Evolutionary conservation across 2,797 vertebrate genomes (phyloP), one percentile per base, ranked within the genome.

Genomic region (Brachyalestes nurse): DNA sequence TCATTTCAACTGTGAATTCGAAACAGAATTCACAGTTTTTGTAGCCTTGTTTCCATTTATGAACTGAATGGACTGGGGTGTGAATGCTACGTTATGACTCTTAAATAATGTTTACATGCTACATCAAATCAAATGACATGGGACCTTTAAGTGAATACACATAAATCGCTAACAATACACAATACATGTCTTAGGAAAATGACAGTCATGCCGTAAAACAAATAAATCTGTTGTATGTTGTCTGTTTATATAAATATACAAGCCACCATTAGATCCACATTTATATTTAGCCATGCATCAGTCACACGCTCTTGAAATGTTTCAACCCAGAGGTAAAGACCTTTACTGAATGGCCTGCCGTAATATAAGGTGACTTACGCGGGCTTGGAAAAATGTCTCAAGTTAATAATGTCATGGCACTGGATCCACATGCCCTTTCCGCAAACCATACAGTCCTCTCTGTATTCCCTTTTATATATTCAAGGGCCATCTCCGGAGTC

Each of bases 371-470:
- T 76, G 85, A 83, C 75, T 84, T 84, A 81, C 72, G 42, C 40
- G 17, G 64, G 71, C 82, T 78, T 58, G 75, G 66, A 82, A 82
- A 87, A 83, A 83, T 83, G 80, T 81, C 71, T 65, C 45, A 58
- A 85, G 69, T 87, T 89, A 82, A 89, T 89, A 88, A 87, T 88
- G 85, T 82, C 86, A 85, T 83, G 81, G 77, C 72, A 75, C 60
- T 83, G 82, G 85, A 83, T 87, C 87, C 81, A 42, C 58, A 75
- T 88, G 85, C 85, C 88, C 87, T 89, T 89, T 89, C 79, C 72
- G 51, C 28, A 78, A 66, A 72, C 81, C 81, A 65, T 83, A 51
- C 34, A 79, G 70, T 81, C 69, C 85, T 82, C 85, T 88, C 81
- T 75, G 6, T 42, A 74, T 83, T 81, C 67, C 21, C 80, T 80